phyloP scores from a whole-genome alignment of 2,113 vertebrate species.

The Tychaedon coryphoeus region DNA sequence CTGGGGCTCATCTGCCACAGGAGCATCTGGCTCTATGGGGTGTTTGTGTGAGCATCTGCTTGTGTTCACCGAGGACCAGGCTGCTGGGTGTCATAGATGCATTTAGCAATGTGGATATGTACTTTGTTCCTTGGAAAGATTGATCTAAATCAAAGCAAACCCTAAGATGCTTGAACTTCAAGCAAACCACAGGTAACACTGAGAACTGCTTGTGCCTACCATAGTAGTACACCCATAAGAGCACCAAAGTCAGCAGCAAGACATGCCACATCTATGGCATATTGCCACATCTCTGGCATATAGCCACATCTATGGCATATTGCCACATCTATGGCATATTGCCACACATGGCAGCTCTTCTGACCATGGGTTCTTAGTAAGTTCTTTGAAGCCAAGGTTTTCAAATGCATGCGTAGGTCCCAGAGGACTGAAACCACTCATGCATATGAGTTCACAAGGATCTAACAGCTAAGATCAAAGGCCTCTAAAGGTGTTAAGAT shows the following conservation, averaged over 20 bases:
- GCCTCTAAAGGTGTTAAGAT: not conserved
- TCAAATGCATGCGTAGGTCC: not conserved
- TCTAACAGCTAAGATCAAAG: not conserved
- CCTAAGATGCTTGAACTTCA: not conserved
- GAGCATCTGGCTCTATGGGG: accelerated
- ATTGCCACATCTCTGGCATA: not conserved
- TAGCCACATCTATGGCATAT: not conserved
- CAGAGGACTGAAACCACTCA: not conserved
- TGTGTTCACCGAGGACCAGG: not conserved
- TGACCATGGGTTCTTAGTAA: not conserved
- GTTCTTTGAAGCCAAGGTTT: not conserved
- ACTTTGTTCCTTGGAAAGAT: not conserved
- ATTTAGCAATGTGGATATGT: not conserved
- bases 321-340: not conserved
- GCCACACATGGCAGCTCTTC: not conserved
- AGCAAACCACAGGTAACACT: not conserved
- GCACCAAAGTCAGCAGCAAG: not conserved
- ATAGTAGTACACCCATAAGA: not conserved
- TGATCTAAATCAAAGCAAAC: not conserved
- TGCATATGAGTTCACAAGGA: not conserved
- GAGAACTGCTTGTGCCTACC: not conserved
- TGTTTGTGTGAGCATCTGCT: not conserved
- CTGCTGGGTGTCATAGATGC: not conserved
- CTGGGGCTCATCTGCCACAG: not conserved
- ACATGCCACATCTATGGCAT: not conserved